Evolutionary conservation across 1,140 invertebrate genomes (phyloP).

Genomic region (Leptopilina clavipes): DNA sequence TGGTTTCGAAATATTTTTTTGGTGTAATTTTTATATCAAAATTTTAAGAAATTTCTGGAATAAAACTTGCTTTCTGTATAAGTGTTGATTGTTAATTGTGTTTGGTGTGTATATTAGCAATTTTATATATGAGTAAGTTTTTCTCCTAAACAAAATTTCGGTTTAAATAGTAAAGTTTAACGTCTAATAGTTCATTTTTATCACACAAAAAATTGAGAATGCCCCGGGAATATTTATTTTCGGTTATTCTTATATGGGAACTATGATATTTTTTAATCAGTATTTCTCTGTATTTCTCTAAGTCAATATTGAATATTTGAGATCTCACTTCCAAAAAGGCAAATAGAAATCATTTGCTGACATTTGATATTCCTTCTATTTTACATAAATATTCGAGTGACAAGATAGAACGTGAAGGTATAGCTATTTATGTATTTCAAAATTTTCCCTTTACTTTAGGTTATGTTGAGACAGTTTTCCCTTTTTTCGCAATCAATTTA

Average conservation of each 20-base stretch:
- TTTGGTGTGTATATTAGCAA: no score
- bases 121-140: no score
- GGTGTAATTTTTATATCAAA: neutral
- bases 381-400: neutral
- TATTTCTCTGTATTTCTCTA: neutral
- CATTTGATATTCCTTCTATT: neutral
- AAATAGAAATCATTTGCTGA: conserved; percentile 6
- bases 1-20: neutral
- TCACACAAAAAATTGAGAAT: neutral
- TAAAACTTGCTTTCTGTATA: no score
- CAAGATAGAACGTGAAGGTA: neutral
- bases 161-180: neutral
- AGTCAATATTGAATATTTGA: conserved; percentile 5
- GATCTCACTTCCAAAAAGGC: neutral
- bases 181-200: neutral
- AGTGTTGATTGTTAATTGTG: neutral
- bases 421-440: no score
- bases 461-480: neutral
- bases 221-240: neutral
- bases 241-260: neutral
- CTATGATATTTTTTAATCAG: neutral
- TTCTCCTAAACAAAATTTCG: neutral
- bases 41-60: neutral
- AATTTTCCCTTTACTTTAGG: neutral
- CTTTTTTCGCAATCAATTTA: no score